Conservation (phyloP, 2,888 invertebrate species). For the Brachypalpus laphriformis region DNA sequence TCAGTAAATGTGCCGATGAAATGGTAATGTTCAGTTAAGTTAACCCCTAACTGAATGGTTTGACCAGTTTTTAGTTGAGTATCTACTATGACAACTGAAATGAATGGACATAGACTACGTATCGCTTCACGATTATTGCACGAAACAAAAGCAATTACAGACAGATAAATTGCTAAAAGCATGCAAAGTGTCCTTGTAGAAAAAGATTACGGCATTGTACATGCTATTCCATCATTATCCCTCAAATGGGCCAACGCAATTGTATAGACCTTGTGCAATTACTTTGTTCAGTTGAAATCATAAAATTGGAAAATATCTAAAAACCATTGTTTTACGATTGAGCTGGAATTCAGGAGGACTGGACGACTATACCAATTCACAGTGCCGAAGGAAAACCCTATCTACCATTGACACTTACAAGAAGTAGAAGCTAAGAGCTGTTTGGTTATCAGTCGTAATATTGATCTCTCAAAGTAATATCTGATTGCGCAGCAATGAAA, state of each 20-base stretch:
- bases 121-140: slow-evolving; percentile 2
- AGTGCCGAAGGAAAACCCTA: no score
- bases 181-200: slow-evolving; percentile 19
- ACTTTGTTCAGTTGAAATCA: background rate
- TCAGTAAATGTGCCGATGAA: background rate
- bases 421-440: no score
- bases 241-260: background rate
- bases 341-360: background rate
- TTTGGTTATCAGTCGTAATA: no score
- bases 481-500: no score
- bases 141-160: slow-evolving; percentile 13
- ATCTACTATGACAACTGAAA: background rate
- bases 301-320: background rate
- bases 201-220: background rate
- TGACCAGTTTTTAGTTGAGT: background rate
- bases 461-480: no score
- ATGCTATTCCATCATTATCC: slow-evolving; percentile 29
- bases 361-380: no score
- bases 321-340: background rate
- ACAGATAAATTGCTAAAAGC: slow-evolving; percentile 15
- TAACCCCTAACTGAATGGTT: background rate
- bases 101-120: background rate
- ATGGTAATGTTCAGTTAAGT: background rate
- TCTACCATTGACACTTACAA: no score
- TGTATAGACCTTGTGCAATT: background rate